A percentile compares a stretch with the other conserved stretches of the same genome.
Conservation (phyloP, 2,797 vertebrate species). For the Eupleurogrammus muticus region DNA sequence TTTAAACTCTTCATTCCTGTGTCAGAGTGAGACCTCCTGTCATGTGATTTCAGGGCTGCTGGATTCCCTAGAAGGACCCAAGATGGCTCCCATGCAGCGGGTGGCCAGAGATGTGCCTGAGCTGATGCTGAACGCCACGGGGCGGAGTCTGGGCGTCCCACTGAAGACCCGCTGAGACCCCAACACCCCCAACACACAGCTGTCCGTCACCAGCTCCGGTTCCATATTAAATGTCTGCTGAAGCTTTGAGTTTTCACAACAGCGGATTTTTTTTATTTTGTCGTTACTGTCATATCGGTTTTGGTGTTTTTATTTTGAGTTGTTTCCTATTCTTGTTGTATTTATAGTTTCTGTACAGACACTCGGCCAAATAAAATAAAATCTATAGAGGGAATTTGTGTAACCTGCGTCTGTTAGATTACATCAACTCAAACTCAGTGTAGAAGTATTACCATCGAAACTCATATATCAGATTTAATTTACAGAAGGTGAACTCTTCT, state of each 20-base stretch:
- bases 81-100: conserved; percentile 91
- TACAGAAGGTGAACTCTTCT: too few relatives aligned
- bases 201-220: too few relatives aligned
- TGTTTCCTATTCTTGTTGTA: conserved; percentile 18
- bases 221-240: neutral
- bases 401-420: too few relatives aligned
- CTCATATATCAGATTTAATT: too few relatives aligned
- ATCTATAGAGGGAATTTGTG: neutral
- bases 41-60: conserved; percentile 86
- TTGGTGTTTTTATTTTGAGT: neutral
- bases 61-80: conserved; percentile 91
- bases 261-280: conserved; percentile 6
- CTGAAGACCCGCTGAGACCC: conserved; percentile 54
- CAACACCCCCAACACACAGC: neutral
- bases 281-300: neutral
- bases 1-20: too few relatives aligned
- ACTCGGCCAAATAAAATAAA: conserved; percentile 44
- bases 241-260: too few relatives aligned
- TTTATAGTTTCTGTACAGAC: conserved; percentile 51
- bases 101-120: conserved; percentile 91
- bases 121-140: conserved; percentile 83
- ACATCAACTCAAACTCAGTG: too few relatives aligned
- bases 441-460: too few relatives aligned
- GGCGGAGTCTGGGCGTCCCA: conserved; percentile 66
- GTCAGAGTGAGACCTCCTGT: conserved; percentile 7